Conservation (phyloP, 2,888 invertebrate genomes). For the Acrobasis consociella region DNA sequence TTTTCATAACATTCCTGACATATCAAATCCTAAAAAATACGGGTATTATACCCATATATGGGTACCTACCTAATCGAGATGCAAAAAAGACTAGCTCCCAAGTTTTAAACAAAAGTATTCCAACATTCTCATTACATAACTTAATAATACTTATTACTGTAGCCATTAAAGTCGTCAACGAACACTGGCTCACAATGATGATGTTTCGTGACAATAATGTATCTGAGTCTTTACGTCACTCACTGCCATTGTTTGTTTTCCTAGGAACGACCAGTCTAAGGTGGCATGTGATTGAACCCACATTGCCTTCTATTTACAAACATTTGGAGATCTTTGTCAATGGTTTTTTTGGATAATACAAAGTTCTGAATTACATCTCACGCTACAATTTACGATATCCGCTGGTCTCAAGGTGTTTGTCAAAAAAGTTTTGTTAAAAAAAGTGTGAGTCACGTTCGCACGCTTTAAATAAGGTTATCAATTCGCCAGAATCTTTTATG, state of each 20-base stretch:
- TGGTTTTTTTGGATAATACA: background rate
- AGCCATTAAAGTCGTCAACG: slow-evolving; percentile 6
- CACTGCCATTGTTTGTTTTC: slow-evolving; percentile 29
- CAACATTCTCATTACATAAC: background rate
- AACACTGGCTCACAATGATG: slow-evolving; percentile 15
- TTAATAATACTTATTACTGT: background rate
- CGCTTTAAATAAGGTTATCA: too few relatives aligned
- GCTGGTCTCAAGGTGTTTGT: background rate
- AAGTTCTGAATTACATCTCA: slow-evolving; percentile 1
- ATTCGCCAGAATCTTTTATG: too few relatives aligned
- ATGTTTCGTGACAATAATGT: slow-evolving; percentile 32
- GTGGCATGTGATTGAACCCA: background rate
- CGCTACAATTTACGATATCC: slow-evolving; percentile 3
- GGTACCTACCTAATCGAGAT: too few relatives aligned
- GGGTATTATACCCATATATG: too few relatives aligned
- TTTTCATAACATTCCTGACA: too few relatives aligned
- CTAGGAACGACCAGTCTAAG: slow-evolving; percentile 22
- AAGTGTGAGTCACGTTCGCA: background rate
- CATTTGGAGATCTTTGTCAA: background rate
- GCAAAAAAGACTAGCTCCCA: too few relatives aligned
- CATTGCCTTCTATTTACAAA: background rate
- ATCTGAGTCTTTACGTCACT: slow-evolving; percentile 27
- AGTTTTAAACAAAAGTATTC: too few relatives aligned
- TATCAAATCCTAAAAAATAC: too few relatives aligned
- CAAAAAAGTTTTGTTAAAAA: background rate